Base-by-base conservation (phyloP, 2,113 vertebrate genomes). In the Ictalurus furcatus region DNA sequence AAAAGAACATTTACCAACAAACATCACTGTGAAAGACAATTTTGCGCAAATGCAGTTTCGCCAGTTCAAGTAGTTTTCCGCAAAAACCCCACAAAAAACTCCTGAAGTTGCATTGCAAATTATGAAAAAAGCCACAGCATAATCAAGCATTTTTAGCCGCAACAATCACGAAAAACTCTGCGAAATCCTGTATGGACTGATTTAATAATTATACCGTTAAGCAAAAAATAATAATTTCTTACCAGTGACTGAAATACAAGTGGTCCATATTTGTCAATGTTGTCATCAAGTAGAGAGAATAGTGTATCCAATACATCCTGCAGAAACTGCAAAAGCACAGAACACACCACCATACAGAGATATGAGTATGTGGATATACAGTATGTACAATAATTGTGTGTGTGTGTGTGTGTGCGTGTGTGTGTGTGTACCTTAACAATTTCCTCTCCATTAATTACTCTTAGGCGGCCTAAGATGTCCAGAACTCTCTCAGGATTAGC, bases 181-280 rank as follows among this genome's bases (percentile, higher is more conserved):
- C 9, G 48, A 52, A 52, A 52, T 52, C 8, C 48, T 52, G 48
- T 52, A 52, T 11, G 48, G 48, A 52, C 8, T 52, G 48, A 52
- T 52, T 52, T 52, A 37, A 11, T 1, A 54, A 56, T 80, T n/a
- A 56, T 54, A 54, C 2, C 9, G 28, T 52, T 25, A 5, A 79
- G 40, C 1, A 1, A 14, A 56, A 54, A 30, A 44, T 6, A 44
- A 21, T 52, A 30, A 17, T 30, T 25, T 86, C 96, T 96, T 92
- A 99, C 98, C 97, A 99, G 90, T 56, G 98, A 99, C 93, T 99
- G 98, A 93, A 99, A 99, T 89, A 99, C 98, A 92, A 99, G 92
- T 0, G 98, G 96, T 40, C 98, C 98, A 5, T 98, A 99, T 93
- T 99, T 99, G 90, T 99, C 98, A 0, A 98, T 99, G 93, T 99